phyloP scores from a whole-genome alignment of 2,888 invertebrate genomes.

The Stenolophus ochropezus region DNA sequence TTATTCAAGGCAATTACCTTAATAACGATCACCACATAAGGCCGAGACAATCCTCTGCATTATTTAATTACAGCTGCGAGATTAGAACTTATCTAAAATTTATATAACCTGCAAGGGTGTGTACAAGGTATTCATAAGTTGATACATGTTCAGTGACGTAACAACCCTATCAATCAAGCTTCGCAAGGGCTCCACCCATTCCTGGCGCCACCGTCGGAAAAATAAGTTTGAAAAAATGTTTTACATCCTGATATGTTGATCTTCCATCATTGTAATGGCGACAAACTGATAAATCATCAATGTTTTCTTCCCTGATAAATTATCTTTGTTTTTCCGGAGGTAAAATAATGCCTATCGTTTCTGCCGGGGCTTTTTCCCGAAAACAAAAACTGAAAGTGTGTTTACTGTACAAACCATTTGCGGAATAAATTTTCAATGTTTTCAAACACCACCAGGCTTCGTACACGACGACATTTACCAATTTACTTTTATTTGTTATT shows the following conservation, averaged over 20 bases:
- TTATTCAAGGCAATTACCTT: constrained; percentile 9
- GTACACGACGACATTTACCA: no score
- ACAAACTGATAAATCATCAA: constrained; percentile 51
- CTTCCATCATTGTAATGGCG: constrained; percentile 54
- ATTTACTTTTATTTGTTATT: no score
- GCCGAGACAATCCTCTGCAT: constrained; percentile 6
- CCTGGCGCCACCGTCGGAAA: constrained; percentile 24
- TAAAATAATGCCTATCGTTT: constrained; percentile 26
- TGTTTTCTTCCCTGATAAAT: constrained; percentile 48
- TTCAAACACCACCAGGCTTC: no score
- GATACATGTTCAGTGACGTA: not conserved
- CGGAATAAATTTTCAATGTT: not conserved
- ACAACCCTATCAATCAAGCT: constrained; percentile 14
- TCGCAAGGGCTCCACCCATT: not conserved
- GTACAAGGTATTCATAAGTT: not conserved
- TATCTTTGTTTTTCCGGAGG: constrained; percentile 36
- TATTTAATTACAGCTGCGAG: constrained; percentile 26
- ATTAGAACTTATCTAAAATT: constrained; percentile 8
- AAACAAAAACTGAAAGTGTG: constrained; percentile 40
- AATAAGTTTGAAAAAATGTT: constrained; percentile 48
- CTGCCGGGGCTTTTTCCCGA: not conserved
- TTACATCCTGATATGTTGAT: constrained; percentile 53
- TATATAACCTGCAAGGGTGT: not conserved
- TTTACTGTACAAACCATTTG: constrained; percentile 4
- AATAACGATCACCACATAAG: constrained; percentile 12